Conservation (phyloP, 2,797 vertebrate species). For the Urosaurus nigricauda region DNA sequence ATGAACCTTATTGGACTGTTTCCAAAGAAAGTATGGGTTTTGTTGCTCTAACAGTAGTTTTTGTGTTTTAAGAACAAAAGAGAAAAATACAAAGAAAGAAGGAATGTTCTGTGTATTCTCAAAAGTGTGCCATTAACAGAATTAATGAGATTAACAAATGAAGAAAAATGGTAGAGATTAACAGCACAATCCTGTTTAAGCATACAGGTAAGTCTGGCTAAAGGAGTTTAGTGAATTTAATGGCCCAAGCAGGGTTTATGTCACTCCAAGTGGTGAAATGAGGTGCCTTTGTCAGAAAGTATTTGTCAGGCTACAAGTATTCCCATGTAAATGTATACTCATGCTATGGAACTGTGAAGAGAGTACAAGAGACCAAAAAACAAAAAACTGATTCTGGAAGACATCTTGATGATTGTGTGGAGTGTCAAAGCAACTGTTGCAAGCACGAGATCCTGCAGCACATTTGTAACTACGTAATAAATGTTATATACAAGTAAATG, state of each 20-base stretch:
- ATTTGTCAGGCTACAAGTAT: no score
- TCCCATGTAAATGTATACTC: background rate
- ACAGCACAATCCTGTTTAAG: background rate
- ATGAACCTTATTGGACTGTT: background rate
- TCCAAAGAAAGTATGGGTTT: background rate
- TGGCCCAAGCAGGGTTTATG: no score
- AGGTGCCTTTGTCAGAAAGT: no score
- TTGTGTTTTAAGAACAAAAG: background rate
- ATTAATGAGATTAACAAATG: background rate
- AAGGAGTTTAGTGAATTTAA: background rate
- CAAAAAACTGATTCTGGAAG: background rate
- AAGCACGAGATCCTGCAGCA: background rate
- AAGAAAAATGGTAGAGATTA: background rate
- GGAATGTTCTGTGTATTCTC: background rate
- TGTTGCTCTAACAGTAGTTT: background rate
- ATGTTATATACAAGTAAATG: no score
- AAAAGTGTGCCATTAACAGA: background rate
- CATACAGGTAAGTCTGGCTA: background rate
- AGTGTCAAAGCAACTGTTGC: background rate
- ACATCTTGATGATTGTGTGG: background rate
- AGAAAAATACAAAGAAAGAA: background rate
- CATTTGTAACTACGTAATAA: no score
- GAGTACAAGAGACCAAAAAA: background rate
- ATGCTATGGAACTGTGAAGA: background rate
- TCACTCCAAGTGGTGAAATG: no score